Conservation (phyloP, 1,140 invertebrate species). For the Euwallacea fornicatus region DNA sequence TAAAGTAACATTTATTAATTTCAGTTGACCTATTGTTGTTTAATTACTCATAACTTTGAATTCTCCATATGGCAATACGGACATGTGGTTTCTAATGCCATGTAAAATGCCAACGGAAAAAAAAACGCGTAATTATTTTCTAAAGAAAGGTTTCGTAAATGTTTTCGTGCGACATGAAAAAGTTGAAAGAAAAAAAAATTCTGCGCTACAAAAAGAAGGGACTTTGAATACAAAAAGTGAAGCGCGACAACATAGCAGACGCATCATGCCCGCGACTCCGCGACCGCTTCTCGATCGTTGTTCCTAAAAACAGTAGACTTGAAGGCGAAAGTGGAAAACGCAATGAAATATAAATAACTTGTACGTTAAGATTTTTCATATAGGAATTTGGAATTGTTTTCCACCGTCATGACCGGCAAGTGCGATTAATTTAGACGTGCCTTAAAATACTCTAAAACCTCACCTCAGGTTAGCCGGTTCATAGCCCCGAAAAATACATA, state of each 20-base stretch:
- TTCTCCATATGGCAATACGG: too few species aligned
- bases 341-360: constrained; percentile 33
- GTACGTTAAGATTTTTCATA: constrained; percentile 24
- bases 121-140: too few species aligned
- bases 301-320: constrained; percentile 29
- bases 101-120: too few species aligned
- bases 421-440: constrained; percentile 5
- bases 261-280: constrained; percentile 32
- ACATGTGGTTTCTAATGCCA: too few species aligned
- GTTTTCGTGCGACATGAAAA: too few species aligned
- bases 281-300: constrained; percentile 30
- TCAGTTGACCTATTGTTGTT: too few species aligned
- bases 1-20: too few species aligned
- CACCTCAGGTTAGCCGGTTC: constrained; percentile 33
- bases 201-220: too few species aligned
- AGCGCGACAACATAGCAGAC: constrained; percentile 30
- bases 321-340: constrained; percentile 38
- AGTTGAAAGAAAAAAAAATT: too few species aligned
- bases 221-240: constrained; percentile 6
- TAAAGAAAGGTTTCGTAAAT: too few species aligned
- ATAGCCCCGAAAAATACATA: constrained; percentile 23
- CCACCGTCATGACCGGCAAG: neutral
- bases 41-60: too few species aligned
- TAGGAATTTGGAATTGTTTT: neutral
- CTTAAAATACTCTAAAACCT: constrained; percentile 20